phyloP scores from a whole-genome alignment of 2,888 invertebrate species.

The Cantharis lateralis region DNA sequence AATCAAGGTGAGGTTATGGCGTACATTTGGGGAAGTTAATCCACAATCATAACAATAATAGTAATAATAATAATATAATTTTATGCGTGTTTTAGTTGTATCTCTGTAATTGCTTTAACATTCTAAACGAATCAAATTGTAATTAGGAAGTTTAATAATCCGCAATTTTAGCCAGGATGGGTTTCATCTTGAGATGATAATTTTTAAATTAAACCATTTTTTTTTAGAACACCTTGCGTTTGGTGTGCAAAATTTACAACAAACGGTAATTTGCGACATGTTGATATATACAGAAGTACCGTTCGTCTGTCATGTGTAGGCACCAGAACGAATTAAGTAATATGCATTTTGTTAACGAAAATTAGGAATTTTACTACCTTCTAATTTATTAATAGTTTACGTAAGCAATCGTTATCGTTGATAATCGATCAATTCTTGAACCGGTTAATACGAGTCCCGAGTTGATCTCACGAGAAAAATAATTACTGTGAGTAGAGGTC shows the following conservation, averaged over 20 bases:
- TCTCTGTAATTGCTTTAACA: not conserved
- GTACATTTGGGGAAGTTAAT: not conserved
- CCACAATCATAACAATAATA: not conserved
- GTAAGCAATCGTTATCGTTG: not conserved
- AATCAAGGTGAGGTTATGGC: not conserved
- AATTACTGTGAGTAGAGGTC: not conserved
- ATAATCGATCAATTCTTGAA: not conserved
- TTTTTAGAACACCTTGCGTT: not conserved
- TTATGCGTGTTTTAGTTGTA: not conserved
- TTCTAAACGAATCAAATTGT: not conserved
- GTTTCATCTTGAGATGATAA: not conserved
- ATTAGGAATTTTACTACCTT: not conserved
- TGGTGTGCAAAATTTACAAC: not conserved
- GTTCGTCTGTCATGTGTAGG: not conserved
- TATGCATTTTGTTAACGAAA: not conserved
- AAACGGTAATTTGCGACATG: not conserved
- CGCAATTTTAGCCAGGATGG: not conserved
- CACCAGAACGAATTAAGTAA: not conserved
- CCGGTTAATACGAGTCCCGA: not conserved
- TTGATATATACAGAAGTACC: not conserved
- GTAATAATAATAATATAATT: not conserved
- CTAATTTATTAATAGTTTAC: not conserved
- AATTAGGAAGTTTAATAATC: not conserved
- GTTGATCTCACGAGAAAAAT: not conserved
- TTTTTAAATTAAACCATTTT: not conserved